Evolutionary conservation across 2,113 vertebrate genomes (phyloP).

Genomic region (Climacteris rufus): DNA sequence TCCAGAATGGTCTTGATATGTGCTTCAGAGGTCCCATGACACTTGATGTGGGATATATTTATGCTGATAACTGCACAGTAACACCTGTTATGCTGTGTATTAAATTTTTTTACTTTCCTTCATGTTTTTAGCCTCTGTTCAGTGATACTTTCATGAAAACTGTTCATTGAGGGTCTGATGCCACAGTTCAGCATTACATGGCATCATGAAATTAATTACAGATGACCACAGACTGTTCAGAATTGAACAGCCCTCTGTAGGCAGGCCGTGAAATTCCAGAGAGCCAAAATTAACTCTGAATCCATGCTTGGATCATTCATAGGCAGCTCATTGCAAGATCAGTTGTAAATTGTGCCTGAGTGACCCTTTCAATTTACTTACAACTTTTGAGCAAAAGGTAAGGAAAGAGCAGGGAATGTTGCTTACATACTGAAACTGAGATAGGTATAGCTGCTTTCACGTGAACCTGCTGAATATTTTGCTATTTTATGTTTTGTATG

Average conservation of each 20-base stretch:
- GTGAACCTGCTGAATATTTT: not conserved
- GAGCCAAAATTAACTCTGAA: not conserved
- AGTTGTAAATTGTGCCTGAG: not conserved
- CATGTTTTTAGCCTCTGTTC: not conserved
- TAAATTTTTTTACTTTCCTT: not conserved
- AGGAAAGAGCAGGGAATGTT: not conserved
- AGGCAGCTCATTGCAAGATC: not conserved
- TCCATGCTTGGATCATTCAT: not conserved
- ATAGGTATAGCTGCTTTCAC: not conserved
- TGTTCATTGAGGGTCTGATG: not conserved
- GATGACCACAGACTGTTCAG: not conserved
- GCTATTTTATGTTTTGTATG: not conserved
- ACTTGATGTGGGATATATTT: not conserved
- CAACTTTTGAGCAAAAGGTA: not conserved
- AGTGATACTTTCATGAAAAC: not conserved
- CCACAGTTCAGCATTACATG: not conserved
- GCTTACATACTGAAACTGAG: not conserved
- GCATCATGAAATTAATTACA: not conserved
- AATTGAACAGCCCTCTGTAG: not conserved
- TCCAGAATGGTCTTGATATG: not conserved
- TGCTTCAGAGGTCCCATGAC: not conserved
- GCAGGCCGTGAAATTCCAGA: not conserved
- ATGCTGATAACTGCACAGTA: not conserved
- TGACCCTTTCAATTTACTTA: not conserved
- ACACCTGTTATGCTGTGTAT: not conserved